These are phyloP conservation scores for Coptotermes formosanus DNA, from an alignment of 1,140 invertebrate species.

Conservation along the genomic window DNA sequence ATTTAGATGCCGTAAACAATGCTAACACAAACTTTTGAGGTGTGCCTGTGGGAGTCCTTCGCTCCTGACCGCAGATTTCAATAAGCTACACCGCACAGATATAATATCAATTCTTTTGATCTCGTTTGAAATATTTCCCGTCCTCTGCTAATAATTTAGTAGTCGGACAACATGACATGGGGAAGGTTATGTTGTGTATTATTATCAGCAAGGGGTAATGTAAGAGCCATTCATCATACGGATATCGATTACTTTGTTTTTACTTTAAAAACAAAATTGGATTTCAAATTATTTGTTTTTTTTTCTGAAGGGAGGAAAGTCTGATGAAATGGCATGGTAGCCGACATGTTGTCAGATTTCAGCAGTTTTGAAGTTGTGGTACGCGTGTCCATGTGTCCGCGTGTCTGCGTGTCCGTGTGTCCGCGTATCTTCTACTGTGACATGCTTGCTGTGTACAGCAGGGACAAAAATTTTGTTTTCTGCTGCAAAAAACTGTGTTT, in stretches of 20 bases:
- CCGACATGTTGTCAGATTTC: not conserved
- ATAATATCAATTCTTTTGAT: conserved; percentile 13
- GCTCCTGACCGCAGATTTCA: conserved; percentile 2
- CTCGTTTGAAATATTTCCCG: not conserved
- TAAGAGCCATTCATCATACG: not conserved
- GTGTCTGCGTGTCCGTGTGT: no score
- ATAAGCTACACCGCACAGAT: not conserved
- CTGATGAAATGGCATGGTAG: not conserved
- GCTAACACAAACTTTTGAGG: not conserved
- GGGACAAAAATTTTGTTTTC: not conserved
- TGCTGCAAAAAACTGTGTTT: no score
- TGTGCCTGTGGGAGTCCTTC: not conserved
- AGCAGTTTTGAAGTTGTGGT: not conserved
- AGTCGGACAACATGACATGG: not conserved
- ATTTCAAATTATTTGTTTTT: not conserved
- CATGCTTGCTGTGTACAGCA: not conserved
- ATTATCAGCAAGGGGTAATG: not conserved
- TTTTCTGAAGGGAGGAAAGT: not conserved
- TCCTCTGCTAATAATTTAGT: conserved; percentile 7
- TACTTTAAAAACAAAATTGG: conserved; percentile 3
- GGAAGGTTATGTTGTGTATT: not conserved
- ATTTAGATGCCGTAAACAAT: no score
- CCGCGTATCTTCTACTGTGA: not conserved
- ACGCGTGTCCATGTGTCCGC: not conserved
- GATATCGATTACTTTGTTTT: conserved; percentile 9